phyloP scores from a whole-genome alignment of 2,797 vertebrate genomes.

The Geotria australis region DNA sequence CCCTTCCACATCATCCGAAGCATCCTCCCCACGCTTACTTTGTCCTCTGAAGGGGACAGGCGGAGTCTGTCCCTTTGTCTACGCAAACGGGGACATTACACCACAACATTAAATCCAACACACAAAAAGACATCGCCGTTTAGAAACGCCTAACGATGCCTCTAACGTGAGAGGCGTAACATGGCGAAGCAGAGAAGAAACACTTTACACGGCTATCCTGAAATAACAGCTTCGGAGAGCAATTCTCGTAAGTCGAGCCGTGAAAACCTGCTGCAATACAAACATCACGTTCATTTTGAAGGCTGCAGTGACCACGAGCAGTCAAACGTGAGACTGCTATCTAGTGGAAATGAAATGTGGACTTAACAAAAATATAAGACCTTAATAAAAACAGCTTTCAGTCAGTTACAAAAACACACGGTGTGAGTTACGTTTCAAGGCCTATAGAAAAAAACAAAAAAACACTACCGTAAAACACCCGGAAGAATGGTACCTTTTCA shows the following conservation, averaged over 20 bases:
- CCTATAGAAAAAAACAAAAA: too few species aligned
- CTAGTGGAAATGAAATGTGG: neutral
- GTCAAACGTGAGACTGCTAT: neutral
- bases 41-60: constrained; percentile 28
- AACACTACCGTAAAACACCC: too few species aligned
- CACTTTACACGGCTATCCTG: too few species aligned
- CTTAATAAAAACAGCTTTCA: neutral
- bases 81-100: neutral
- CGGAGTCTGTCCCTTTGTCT: constrained; percentile 75
- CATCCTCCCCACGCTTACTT: constrained; percentile 10
- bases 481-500: constrained; percentile 38
- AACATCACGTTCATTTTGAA: neutral
- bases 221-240: too few species aligned
- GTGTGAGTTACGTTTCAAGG: too few species aligned
- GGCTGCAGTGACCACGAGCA: neutral
- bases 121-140: too few species aligned
- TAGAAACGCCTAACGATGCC: too few species aligned
- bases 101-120: too few species aligned
- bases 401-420: neutral
- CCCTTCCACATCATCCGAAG: constrained; percentile 22
- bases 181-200: too few species aligned
- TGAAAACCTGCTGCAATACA: too few species aligned
- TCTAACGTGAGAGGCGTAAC: too few species aligned
- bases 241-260: too few species aligned
- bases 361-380: neutral